Conservation (phyloP, 2,113 vertebrate species). For the Malurus melanocephalus region DNA sequence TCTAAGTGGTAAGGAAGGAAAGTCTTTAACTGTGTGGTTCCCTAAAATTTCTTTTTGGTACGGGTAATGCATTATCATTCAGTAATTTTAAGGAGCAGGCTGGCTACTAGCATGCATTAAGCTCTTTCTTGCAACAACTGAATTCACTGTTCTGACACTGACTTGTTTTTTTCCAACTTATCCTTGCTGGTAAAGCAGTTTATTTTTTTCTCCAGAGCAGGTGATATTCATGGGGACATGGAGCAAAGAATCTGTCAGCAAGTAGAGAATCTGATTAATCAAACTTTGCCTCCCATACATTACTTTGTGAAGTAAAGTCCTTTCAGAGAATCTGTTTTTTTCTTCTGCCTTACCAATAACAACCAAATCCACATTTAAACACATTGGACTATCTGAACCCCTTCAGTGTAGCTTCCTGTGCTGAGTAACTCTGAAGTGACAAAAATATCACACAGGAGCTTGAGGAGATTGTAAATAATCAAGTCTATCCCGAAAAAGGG, state of each 20-base stretch:
- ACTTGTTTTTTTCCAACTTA: not conserved
- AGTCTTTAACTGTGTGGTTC: not conserved
- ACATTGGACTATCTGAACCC: not conserved
- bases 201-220: not conserved
- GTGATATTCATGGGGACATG: not conserved
- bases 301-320: not conserved
- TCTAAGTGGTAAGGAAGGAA: not conserved
- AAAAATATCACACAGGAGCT: not conserved
- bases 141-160: not conserved
- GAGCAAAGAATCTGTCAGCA: not conserved
- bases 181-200: not conserved
- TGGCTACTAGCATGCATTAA: not conserved
- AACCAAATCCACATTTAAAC: not conserved
- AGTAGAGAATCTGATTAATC: not conserved
- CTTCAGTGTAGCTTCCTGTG: not conserved
- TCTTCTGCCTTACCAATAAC: not conserved
- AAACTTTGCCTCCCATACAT: accelerated
- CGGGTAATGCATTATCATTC: not conserved
- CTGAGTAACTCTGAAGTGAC: not conserved
- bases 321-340: not conserved
- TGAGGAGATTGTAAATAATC: not conserved
- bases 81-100: not conserved
- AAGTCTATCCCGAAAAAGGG: not conserved
- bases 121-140: not conserved
- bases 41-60: not conserved